A percentile compares a stretch with the other conserved stretches of the same genome.
These are phyloP conservation scores for Myotis findleyi DNA, from an alignment of 2,797 vertebrate species.

Conservation along the genomic window DNA sequence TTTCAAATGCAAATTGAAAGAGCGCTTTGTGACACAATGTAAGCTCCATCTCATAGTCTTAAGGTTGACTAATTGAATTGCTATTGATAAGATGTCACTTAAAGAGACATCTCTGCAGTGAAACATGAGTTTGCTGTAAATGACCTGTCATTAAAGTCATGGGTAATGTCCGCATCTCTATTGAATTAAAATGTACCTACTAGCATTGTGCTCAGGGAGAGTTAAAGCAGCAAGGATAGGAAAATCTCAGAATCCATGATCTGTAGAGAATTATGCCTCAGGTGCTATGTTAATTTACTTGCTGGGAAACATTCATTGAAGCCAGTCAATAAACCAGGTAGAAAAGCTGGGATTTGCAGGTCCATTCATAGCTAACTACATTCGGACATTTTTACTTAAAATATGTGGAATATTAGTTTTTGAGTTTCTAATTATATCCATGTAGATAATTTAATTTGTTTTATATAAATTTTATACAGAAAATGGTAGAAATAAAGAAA, in stretches of 20 bases:
- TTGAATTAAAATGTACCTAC: slow-evolving; percentile 91
- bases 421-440: slow-evolving; percentile 76
- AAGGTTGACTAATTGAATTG: slow-evolving; percentile 93
- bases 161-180: slow-evolving; percentile 89
- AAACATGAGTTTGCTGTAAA: slow-evolving; percentile 89
- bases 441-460: slow-evolving; percentile 72
- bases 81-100: slow-evolving; percentile 92
- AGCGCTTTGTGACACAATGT: slow-evolving; percentile 74
- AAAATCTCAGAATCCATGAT: slow-evolving; percentile 76
- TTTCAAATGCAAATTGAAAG: slow-evolving; percentile 85
- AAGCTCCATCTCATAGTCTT: slow-evolving; percentile 82
- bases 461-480: slow-evolving; percentile 65
- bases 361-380: slow-evolving; percentile 70
- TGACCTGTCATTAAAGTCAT: slow-evolving; percentile 89
- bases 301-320: slow-evolving; percentile 89
- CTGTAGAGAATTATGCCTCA: slow-evolving; percentile 87
- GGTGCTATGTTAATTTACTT: slow-evolving; percentile 89
- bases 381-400: slow-evolving; percentile 73
- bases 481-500: not conserved
- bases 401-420: slow-evolving; percentile 74
- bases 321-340: slow-evolving; percentile 86
- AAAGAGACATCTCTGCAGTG: slow-evolving; percentile 90
- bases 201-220: slow-evolving; percentile 84
- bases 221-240: slow-evolving; percentile 81
- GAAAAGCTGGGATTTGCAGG: slow-evolving; percentile 78